A percentile compares a stretch with the other conserved stretches of the same genome.
These are phyloP conservation scores for Scaptodrosophila lebanonensis DNA, from an alignment of 1,140 invertebrate species.

Conservation along the genomic window DNA sequence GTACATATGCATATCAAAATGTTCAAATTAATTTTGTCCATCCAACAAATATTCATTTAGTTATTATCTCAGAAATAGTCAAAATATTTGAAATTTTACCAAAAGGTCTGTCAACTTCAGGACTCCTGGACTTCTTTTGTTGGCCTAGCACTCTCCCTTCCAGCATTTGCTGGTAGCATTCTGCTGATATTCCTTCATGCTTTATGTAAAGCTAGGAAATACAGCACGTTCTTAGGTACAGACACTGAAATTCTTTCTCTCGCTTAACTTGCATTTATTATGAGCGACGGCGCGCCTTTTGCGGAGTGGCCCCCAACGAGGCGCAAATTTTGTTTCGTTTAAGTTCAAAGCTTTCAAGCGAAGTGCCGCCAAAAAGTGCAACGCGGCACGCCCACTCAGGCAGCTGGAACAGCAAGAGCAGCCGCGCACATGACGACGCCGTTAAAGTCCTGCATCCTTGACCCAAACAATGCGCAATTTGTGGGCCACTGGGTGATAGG, in stretches of 20 bases:
- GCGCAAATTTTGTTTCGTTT: conserved; percentile 16
- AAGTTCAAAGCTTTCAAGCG: conserved; percentile 55
- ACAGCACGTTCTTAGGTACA: conserved; percentile 25
- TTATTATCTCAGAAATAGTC: too few relatives aligned
- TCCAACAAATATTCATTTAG: too few relatives aligned
- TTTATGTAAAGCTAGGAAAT: too few relatives aligned
- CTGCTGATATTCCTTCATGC: conserved; percentile 50
- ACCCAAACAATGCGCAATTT: conserved; percentile 60
- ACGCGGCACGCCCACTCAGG: conserved; percentile 5
- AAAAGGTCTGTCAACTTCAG: too few relatives aligned
- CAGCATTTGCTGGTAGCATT: conserved; percentile 10
- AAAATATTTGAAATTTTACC: too few relatives aligned
- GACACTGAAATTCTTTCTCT: conserved; percentile 36
- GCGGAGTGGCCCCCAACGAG: neutral
- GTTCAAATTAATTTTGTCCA: too few relatives aligned
- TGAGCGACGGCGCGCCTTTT: conserved; percentile 9
- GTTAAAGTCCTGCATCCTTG: conserved; percentile 44
- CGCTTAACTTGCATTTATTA: conserved; percentile 16
- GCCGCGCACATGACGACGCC: conserved; percentile 31
- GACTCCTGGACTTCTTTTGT: too few relatives aligned
- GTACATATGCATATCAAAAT: too few relatives aligned
- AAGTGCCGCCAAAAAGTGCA: conserved; percentile 23
- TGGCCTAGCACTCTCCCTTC: too few relatives aligned
- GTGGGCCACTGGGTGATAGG: conserved; percentile 20
- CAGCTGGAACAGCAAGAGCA: neutral